A percentile compares a stretch with the other conserved stretches of the same genome.
phyloP scores from a whole-genome alignment of 2,113 vertebrate genomes.

The Charadrius vociferus region DNA sequence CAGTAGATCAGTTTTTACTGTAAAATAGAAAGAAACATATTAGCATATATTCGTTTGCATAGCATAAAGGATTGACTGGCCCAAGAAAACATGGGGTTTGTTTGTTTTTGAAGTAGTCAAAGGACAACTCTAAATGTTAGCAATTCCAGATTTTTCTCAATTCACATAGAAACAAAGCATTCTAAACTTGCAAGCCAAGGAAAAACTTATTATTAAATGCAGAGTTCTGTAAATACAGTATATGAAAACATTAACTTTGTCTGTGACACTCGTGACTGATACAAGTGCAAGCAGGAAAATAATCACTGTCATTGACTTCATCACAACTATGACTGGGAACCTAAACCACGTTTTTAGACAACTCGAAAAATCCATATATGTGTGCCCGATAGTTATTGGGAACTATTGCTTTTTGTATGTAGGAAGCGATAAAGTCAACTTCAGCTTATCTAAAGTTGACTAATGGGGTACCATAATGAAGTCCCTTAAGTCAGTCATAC shows the following conservation, averaged over 20 bases:
- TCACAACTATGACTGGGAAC: neutral
- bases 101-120: neutral
- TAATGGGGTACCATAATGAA: neutral
- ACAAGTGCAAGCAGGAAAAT: neutral
- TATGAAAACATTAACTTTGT: neutral
- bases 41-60: neutral
- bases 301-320: neutral
- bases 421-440: neutral
- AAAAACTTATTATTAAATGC: neutral
- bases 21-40: neutral
- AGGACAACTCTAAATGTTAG: neutral
- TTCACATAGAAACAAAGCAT: neutral
- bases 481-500: neutral
- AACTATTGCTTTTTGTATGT: neutral
- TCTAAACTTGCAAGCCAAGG: neutral
- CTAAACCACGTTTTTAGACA: neutral
- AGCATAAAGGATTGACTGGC: neutral
- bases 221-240: neutral
- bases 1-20: neutral
- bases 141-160: neutral
- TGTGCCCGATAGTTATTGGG: neutral
- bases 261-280: neutral
- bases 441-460: neutral
- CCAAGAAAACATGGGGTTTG: neutral
- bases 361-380: fast-evolving